Evolutionary conservation across 2,113 vertebrate species (phyloP), one percentile per base, ranked within the genome.

Genomic region (cat (Felis catus)): DNA sequence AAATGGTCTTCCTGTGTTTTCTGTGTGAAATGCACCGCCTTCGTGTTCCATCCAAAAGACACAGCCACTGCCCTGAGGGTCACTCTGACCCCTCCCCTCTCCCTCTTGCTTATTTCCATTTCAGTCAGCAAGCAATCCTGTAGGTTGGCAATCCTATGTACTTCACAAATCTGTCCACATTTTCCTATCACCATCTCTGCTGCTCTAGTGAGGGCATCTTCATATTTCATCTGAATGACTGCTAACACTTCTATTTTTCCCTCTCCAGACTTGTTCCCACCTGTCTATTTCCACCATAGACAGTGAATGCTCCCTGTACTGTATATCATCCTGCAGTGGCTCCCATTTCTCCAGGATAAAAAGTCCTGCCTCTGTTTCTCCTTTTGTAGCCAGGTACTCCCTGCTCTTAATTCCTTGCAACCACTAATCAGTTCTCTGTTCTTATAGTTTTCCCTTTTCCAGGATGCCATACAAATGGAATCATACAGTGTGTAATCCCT

Each of bases 141-240:
- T 23, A 36, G 12, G 29, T 36, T 73, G 58, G 2, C 11, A 51
- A 19, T 7, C 53, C 53, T 53, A 0, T 3, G 0, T 15, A 1
- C 18, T 16, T 21, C 61, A 87, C 45, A 58, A 10, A 12, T 12
- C 14, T 48, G 55, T 19, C 41, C 45, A 2, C 11, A 7, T 65
- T 80, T 66, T 51, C 5, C 85, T 71, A 9, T n/a, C 84, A 48
- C 15, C 6, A 0, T n/a, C 41, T 95, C 89, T n/a, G 5, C 16
- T 15, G 2, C 39, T 45, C 29, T 29, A 7, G 41, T 27, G 58
- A 65, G 66, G 55, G 4, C 36, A 33, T 29, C 53, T 70, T 80
- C 15, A 0, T 21, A 29, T 33, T 27, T 73, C 48, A n/a, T 80
- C 65, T 23, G 15, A 76, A 53, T 61, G 45, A 63, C 33, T 23